phyloP scores from a whole-genome alignment of 2,113 vertebrate genomes.

The Crotophaga sulcirostris region DNA sequence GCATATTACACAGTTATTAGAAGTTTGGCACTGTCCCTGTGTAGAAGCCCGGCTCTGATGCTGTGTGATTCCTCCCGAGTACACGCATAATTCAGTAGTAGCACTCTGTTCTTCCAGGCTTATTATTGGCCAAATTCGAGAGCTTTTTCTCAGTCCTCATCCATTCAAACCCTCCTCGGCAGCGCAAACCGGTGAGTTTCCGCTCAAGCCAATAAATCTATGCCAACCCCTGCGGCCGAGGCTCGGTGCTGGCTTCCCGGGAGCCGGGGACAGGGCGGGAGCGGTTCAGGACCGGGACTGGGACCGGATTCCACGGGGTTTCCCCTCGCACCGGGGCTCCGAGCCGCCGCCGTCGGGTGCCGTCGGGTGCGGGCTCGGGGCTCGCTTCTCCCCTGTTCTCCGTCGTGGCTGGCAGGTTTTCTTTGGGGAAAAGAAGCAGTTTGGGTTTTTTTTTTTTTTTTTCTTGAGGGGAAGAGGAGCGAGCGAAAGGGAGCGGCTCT shows the following conservation, averaged over 20 bases:
- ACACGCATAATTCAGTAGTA: not conserved
- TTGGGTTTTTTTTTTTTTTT: not conserved
- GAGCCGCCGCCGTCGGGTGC: not conserved
- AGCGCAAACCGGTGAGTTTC: constrained; percentile 33
- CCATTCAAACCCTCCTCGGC: constrained; percentile 4
- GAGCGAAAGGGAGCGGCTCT: not conserved
- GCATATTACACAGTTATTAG: constrained; percentile 57
- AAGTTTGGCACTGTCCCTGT: constrained; percentile 43
- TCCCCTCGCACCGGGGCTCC: not conserved
- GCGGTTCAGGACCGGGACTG: not conserved
- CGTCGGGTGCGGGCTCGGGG: not conserved
- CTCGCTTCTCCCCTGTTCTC: not conserved
- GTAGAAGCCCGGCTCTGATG: constrained; percentile 14
- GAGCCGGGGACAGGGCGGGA: not conserved
- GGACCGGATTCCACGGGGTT: not conserved
- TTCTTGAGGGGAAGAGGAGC: not conserved
- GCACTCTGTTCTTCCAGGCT: not conserved
- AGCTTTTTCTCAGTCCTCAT: constrained; percentile 10
- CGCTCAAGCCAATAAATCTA: not conserved
- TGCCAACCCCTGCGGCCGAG: not conserved
- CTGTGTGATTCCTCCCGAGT: not conserved
- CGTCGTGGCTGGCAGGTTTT: not conserved
- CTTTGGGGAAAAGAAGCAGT: not conserved
- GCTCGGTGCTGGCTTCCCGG: not conserved
- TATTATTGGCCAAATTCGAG: constrained; percentile 16